phyloP scores from a whole-genome alignment of 1,140 invertebrate species.

The Zophobas atratus region DNA sequence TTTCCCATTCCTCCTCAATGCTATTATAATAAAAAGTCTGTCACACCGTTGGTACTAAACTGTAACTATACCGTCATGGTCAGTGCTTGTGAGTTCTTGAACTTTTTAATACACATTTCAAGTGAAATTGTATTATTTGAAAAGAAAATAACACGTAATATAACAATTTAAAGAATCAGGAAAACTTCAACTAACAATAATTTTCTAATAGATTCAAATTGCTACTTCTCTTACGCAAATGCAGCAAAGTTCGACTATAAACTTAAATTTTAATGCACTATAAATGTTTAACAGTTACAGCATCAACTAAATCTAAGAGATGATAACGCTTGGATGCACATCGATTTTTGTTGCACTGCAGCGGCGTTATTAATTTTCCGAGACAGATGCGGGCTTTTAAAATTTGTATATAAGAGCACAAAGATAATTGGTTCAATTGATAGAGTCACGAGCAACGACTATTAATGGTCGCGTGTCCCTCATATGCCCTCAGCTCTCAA shows the following conservation, averaged over 20 bases:
- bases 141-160: not conserved
- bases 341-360: conserved; percentile 14
- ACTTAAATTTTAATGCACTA: conserved; percentile 19
- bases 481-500: conserved; percentile 31
- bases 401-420: conserved; percentile 26
- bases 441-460: conserved; percentile 23
- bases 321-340: conserved; percentile 30
- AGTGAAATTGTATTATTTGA: not conserved
- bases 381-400: conserved; percentile 41
- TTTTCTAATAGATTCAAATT: not conserved
- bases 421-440: conserved; percentile 34
- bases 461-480: conserved; percentile 37
- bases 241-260: conserved; percentile 20
- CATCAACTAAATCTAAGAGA: not conserved
- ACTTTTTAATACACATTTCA: conserved; percentile 33
- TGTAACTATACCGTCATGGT: conserved; percentile 34
- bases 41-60: conserved; percentile 36
- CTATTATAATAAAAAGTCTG: conserved; percentile 27
- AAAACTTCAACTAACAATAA: too few relatives aligned
- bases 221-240: conserved; percentile 11
- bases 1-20: conserved; percentile 39
- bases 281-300: conserved; percentile 6
- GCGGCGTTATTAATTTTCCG: conserved; percentile 28
- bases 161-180: too few relatives aligned
- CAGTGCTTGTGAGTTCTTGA: conserved; percentile 21